phyloP scores from a whole-genome alignment of 2,797 vertebrate species.

The Phalanger gymnotis region DNA sequence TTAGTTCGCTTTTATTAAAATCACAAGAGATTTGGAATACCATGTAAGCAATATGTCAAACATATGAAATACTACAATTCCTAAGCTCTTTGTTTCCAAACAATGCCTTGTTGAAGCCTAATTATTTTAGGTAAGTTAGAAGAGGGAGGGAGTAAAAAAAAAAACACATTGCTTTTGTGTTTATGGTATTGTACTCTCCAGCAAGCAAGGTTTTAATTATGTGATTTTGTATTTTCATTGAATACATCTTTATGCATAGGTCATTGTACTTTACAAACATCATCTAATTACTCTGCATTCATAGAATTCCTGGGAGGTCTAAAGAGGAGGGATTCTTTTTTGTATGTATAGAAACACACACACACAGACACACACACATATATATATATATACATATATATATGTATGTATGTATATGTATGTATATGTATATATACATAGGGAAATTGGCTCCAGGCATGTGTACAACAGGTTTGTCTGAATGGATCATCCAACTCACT shows the following conservation, averaged over 20 bases:
- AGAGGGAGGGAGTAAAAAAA: background rate
- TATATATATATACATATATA: too few species aligned
- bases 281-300: background rate
- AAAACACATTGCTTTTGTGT: background rate
- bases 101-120: conserved; percentile 48
- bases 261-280: conserved; percentile 7
- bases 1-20: conserved; percentile 60
- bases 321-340: conserved; percentile 7
- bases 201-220: background rate
- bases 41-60: conserved; percentile 52
- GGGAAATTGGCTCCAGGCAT: background rate
- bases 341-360: background rate
- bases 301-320: background rate
- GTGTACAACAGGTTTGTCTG: background rate
- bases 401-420: too few species aligned
- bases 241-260: background rate
- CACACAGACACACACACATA: too few species aligned
- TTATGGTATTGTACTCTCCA: conserved; percentile 15
- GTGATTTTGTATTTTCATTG: conserved; percentile 38
- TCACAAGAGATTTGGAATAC: conserved; percentile 59
- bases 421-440: too few species aligned
- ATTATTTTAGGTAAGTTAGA: conserved; percentile 18
- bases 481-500: conserved; percentile 1
- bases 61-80: conserved; percentile 45
- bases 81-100: conserved; percentile 53